Conservation (phyloP, 2,113 vertebrate genomes). For the Chloroceryle aenea region DNA sequence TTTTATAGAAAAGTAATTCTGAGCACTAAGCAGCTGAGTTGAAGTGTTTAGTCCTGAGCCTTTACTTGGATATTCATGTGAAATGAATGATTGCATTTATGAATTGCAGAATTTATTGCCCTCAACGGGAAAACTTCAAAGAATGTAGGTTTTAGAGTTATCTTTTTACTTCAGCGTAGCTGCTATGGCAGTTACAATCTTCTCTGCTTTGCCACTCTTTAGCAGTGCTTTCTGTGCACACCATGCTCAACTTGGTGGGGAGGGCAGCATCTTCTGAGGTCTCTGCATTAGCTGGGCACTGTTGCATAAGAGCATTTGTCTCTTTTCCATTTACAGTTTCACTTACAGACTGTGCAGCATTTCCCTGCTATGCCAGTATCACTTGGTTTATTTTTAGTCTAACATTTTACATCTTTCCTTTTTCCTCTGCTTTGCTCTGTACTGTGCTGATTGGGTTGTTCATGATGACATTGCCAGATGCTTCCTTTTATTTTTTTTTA, state of each 20-base stretch:
- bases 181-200: not conserved
- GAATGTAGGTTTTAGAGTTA: not conserved
- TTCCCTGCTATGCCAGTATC: constrained; percentile 18
- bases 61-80: constrained; percentile 3
- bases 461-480: constrained; percentile 9
- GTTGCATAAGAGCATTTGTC: not conserved
- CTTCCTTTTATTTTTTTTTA: not conserved
- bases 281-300: not conserved
- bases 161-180: not conserved
- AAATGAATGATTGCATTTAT: not conserved
- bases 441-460: constrained; percentile 13
- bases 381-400: constrained; percentile 57
- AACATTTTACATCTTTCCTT: constrained; percentile 34
- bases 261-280: not conserved
- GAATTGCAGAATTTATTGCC: not conserved
- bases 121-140: not conserved
- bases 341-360: not conserved
- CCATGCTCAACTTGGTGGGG: not conserved
- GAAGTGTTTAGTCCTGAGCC: not conserved
- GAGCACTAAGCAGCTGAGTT: not conserved
- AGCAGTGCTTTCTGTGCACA: not conserved
- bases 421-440: not conserved
- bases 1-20: not conserved
- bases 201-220: not conserved
- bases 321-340: constrained; percentile 52